phyloP scores from a whole-genome alignment of 1,140 invertebrate species.

The Euura saliciscinereae region DNA sequence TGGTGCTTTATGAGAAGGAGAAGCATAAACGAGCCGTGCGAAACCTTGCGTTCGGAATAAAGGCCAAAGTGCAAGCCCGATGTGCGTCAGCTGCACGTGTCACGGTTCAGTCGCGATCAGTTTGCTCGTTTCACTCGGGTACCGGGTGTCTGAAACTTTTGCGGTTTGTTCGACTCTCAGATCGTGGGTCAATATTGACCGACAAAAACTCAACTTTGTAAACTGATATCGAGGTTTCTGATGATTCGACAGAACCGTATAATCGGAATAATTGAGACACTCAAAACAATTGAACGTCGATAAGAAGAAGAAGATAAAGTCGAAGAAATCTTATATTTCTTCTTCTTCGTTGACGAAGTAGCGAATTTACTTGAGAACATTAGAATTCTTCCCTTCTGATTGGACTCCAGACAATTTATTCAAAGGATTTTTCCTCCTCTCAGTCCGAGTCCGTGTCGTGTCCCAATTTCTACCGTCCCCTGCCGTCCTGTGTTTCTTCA shows the following conservation, averaged over 20 bases:
- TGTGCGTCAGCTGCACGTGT: conserved; percentile 1
- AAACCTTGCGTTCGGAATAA: not conserved
- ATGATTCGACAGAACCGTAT: conserved; percentile 33
- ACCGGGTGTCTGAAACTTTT: too few species aligned
- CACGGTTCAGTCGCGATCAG: not conserved
- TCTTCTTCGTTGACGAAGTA: too few species aligned
- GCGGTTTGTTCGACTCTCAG: too few species aligned
- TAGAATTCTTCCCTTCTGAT: not conserved
- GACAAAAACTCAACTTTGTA: too few species aligned
- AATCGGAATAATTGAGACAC: conserved; percentile 51
- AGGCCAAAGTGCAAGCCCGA: not conserved
- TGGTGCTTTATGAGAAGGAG: not conserved
- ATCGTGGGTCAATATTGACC: too few species aligned
- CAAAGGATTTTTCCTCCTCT: not conserved
- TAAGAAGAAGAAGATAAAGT: conserved; percentile 3
- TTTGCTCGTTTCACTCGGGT: too few species aligned
- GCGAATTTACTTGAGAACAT: too few species aligned
- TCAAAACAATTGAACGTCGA: conserved; percentile 48
- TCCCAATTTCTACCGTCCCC: not conserved
- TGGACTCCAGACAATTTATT: conserved; percentile 1
- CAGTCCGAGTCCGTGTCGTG: too few species aligned
- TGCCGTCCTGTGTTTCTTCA: too few species aligned
- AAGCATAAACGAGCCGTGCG: not conserved
- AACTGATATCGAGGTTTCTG: conserved; percentile 10
- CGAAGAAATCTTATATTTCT: too few species aligned